phyloP scores from a whole-genome alignment of 1,140 invertebrate species.

The Neodiprion virginianus region DNA sequence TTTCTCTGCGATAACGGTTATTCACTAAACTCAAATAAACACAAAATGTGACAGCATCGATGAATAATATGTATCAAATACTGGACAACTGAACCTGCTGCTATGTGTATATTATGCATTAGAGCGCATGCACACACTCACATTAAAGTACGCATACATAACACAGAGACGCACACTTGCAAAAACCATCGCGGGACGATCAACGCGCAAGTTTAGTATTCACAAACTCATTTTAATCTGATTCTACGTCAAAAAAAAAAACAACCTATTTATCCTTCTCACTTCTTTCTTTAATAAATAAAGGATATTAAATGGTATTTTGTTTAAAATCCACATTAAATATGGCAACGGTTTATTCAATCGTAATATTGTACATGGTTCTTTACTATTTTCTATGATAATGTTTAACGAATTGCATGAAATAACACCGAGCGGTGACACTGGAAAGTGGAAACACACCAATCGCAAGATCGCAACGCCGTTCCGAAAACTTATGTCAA shows the following conservation, averaged over 20 bases:
- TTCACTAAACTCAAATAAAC: conserved; percentile 39
- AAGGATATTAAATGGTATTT: neutral
- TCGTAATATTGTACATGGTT: too few species aligned
- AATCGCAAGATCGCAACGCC: neutral
- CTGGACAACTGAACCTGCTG: conserved; percentile 38
- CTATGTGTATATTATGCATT: conserved; percentile 46
- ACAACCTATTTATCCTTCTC: neutral
- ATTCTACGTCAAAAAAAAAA: neutral
- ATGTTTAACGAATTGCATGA: neutral
- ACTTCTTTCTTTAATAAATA: neutral
- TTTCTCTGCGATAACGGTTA: conserved; percentile 26
- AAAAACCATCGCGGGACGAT: neutral
- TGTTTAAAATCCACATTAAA: neutral
- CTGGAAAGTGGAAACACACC: neutral
- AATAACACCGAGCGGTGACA: neutral
- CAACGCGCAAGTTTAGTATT: conserved; percentile 3
- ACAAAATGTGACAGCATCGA: conserved; percentile 53
- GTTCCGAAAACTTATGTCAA: neutral
- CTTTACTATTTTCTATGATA: neutral
- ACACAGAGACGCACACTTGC: conserved; percentile 30
- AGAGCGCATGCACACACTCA: conserved; percentile 36
- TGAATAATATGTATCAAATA: conserved; percentile 56
- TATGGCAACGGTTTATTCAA: neutral
- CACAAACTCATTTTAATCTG: conserved; percentile 1
- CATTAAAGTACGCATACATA: conserved; percentile 25